Base-by-base conservation (phyloP, 2,888 invertebrate species). In the Microctonus aethiopoides region DNA sequence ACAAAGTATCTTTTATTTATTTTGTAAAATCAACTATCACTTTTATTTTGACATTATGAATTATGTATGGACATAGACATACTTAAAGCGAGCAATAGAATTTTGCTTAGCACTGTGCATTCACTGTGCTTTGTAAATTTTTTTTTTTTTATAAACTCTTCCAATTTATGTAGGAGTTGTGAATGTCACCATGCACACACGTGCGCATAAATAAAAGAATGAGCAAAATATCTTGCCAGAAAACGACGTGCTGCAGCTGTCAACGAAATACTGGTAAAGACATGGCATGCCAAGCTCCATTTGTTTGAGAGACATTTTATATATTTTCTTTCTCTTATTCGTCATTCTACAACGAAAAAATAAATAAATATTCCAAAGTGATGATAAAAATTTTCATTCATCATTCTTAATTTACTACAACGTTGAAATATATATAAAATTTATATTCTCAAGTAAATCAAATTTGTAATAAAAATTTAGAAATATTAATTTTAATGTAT, bases 281-380 rank as follows among this genome's bases (percentile, higher is more conserved):
- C 57, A 57, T 32, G n/a, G n/a, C n/a, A n/a, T 32, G 57, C 57
- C 57, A 13, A 57, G 57, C 57, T n/a, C 57, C 57, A 57, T 57
- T 57, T 32, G 26, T 57, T n/a, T n/a, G 29, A 10, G 20, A 57
- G 2, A 20, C n/a, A 20, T 57, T 57, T 57, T 29, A 16, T 3
- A 0, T 34, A 7, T 46, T 20, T 16, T 46, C 2, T 46, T 6
- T 4, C 16, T 24, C 10, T n/a, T 32, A 7, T 57, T 57, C 32
- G 16, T 29, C n/a, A 57, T 57, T 57, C 16, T 29, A 10, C 7
- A 29, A 29, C 29, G 32, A 2, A 29, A 62, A 36, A 61, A 61
- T n/a, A n/a, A n/a, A n/a, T n/a, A n/a, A n/a, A n/a, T n/a, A 62
- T 62, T 41, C 41, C 62, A 41, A 26, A 46, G 22, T 16, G 62